Evolutionary conservation across 2,113 vertebrate genomes (phyloP).

Genomic region (Muntiacus muntjak): DNA sequence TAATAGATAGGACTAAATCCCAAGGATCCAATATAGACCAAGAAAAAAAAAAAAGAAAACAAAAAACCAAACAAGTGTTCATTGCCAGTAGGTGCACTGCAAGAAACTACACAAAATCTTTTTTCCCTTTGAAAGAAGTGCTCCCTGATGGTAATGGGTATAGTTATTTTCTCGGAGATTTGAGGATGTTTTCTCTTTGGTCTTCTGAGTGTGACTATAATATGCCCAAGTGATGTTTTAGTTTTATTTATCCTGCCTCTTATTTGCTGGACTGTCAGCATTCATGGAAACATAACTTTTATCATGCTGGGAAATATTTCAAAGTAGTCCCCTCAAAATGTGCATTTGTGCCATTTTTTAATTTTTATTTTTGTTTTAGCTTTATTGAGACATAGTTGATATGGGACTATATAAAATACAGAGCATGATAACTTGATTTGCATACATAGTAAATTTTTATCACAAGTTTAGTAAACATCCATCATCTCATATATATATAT

Average conservation of each 20-base stretch:
- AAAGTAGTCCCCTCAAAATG: neutral
- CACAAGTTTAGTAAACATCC: neutral
- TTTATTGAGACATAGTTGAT: neutral
- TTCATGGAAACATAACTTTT: neutral
- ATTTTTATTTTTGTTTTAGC: neutral
- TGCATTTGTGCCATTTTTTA: neutral
- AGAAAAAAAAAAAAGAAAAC: neutral
- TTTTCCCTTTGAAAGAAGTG: neutral
- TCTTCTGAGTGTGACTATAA: neutral
- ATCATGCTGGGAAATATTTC: neutral
- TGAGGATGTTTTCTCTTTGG: neutral
- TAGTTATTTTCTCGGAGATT: neutral
- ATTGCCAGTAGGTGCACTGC: neutral
- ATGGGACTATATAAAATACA: neutral
- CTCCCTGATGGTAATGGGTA: too few species aligned
- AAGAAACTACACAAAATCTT: neutral
- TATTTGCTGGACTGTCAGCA: neutral
- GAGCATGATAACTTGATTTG: neutral
- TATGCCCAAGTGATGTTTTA: neutral
- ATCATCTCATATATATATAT: neutral
- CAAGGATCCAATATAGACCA: neutral
- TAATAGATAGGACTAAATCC: neutral
- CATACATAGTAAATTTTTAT: neutral
- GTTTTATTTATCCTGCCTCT: neutral
- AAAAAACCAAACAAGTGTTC: neutral